phyloP scores from a whole-genome alignment of 2,888 invertebrate genomes.

The Bhutanitis thaidina region DNA sequence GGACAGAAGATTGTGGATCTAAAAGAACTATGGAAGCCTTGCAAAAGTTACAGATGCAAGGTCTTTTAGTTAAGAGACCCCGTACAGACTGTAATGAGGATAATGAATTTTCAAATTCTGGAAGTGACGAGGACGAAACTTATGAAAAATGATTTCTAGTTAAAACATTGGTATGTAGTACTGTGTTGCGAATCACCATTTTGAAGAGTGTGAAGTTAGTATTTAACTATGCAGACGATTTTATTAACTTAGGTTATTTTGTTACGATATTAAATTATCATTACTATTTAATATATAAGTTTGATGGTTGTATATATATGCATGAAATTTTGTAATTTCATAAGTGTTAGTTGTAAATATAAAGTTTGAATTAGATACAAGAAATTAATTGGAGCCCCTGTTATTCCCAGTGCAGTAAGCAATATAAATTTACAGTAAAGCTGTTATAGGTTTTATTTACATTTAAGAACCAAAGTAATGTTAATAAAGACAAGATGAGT shows the following conservation, averaged over 20 bases:
- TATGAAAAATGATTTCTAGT: conserved; percentile 19
- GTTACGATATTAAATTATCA: conserved; percentile 8
- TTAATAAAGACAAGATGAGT: conserved; percentile 19
- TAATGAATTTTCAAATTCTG: conserved; percentile 41
- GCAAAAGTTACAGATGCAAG: conserved; percentile 66
- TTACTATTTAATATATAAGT: conserved; percentile 5
- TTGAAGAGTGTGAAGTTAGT: background rate
- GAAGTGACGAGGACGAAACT: conserved; percentile 37
- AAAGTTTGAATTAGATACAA: background rate
- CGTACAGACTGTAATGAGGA: conserved; percentile 48
- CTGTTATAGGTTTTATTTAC: conserved; percentile 17
- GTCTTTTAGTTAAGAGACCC: conserved; percentile 67
- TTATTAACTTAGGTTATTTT: background rate
- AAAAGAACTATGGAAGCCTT: conserved; percentile 64
- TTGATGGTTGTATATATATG: conserved; percentile 2
- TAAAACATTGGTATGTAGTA: background rate
- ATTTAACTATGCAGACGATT: background rate
- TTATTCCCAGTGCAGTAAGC: conserved; percentile 9
- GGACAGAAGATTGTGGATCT: conserved; percentile 44
- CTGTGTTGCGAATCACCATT: background rate
- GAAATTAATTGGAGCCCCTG: background rate
- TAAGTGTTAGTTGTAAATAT: conserved; percentile 16
- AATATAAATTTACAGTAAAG: conserved; percentile 13
- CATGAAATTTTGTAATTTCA: background rate
- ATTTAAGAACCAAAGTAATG: background rate